phyloP scores from a whole-genome alignment of 2,888 invertebrate species.

The Entomobrya multifasciata region DNA sequence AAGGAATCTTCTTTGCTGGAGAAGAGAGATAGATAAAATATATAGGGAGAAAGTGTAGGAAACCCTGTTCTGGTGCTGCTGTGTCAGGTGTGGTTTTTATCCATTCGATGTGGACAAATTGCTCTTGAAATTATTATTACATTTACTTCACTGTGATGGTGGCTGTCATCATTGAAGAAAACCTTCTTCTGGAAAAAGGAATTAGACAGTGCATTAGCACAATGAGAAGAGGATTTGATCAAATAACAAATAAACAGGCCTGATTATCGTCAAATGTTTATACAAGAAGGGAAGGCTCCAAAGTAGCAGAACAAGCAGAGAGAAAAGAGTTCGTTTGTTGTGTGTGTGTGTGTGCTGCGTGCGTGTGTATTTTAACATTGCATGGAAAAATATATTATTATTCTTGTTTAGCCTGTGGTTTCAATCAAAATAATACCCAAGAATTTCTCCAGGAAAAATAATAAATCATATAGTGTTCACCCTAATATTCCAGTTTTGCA shows the following conservation, averaged over 20 bases:
- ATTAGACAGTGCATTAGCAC: conserved; percentile 50
- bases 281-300: neutral
- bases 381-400: conserved; percentile 25
- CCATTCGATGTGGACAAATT: conserved; percentile 73
- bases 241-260: conserved; percentile 39
- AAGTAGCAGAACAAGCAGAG: neutral
- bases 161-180: conserved; percentile 71
- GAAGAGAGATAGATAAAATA: conserved; percentile 48
- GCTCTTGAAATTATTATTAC: conserved; percentile 72
- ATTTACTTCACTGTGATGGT: conserved; percentile 67
- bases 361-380: conserved; percentile 25
- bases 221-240: conserved; percentile 53
- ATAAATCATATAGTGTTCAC: neutral
- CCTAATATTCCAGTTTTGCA: neutral
- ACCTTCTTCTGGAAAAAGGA: conserved; percentile 56
- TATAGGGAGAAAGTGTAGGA: conserved; percentile 65
- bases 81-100: conserved; percentile 75
- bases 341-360: conserved; percentile 34
- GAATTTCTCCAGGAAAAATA: neutral
- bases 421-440: conserved; percentile 3
- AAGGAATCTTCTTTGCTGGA: conserved; percentile 55
- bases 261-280: conserved; percentile 31
- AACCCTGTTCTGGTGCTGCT: conserved; percentile 49
- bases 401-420: conserved; percentile 12
- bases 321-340: neutral